Conservation (phyloP, 2,113 vertebrate species). For the Dissostichus mawsoni region DNA sequence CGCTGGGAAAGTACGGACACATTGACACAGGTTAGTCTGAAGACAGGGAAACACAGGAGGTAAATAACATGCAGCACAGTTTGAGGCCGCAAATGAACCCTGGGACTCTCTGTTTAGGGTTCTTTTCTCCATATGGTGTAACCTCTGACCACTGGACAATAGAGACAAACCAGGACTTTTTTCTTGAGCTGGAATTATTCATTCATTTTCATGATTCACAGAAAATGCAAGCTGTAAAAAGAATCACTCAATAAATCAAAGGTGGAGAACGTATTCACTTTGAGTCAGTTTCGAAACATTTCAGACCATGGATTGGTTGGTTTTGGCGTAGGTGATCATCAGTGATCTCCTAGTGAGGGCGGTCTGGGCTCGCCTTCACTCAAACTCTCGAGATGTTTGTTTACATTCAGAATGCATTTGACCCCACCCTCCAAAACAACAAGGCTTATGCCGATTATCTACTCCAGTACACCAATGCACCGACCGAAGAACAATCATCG, state of each 20-base stretch:
- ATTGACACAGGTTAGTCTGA: constrained; percentile 2
- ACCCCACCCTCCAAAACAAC: neutral
- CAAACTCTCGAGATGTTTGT: neutral
- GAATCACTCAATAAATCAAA: no score
- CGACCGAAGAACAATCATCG: neutral
- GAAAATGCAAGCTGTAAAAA: no score
- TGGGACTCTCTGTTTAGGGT: no score
- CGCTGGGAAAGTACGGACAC: constrained; percentile 56
- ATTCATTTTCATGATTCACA: neutral
- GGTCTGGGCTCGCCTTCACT: neutral
- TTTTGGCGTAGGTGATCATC: no score
- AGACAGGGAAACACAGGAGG: neutral
- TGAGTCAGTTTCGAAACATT: no score
- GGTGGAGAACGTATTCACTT: no score
- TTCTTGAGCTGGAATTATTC: neutral
- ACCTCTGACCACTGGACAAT: no score
- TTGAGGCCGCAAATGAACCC: no score
- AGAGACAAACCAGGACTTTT: no score
- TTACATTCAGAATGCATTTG: neutral
- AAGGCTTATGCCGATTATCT: neutral
- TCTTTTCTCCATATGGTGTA: no score
- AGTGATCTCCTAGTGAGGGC: neutral
- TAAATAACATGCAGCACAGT: no score
- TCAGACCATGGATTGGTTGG: no score
- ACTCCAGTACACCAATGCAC: neutral